phyloP scores from a whole-genome alignment of 23 tunicate genomes.

The Phallusia fumigata region DNA sequence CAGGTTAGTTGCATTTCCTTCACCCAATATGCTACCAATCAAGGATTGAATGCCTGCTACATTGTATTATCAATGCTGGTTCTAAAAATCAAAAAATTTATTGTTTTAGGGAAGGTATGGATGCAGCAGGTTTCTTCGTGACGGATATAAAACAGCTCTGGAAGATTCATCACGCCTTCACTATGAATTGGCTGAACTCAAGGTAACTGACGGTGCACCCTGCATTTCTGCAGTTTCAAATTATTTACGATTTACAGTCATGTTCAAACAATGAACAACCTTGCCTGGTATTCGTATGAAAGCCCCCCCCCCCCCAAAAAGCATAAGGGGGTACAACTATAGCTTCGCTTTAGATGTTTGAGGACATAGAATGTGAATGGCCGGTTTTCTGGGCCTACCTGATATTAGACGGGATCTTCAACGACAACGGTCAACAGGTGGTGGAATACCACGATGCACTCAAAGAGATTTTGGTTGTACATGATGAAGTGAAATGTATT shows the following conservation, averaged over 20 bases:
- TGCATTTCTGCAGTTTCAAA: too few species aligned
- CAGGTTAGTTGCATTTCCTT: conserved; percentile 54
- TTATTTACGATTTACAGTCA: too few species aligned
- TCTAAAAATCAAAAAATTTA: background rate
- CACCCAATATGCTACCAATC: background rate
- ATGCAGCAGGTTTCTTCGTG: conserved; percentile 79
- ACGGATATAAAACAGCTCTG: conserved; percentile 91
- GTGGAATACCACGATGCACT: conserved; percentile 75
- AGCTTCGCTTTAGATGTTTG: conserved; percentile 65
- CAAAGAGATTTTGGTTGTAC: conserved; percentile 59
- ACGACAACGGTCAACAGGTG: conserved; percentile 70
- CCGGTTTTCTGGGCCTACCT: conserved; percentile 94
- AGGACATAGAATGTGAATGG: conserved; percentile 98
- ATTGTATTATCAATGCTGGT: too few species aligned
- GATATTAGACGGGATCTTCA: conserved; percentile 76
- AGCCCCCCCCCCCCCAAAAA: too few species aligned
- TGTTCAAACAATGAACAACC: too few species aligned
- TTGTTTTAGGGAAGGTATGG: conserved; percentile 81
- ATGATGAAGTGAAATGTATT: conserved; percentile 63
- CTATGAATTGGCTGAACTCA: conserved; percentile 90
- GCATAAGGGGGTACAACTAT: too few species aligned
- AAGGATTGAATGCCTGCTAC: too few species aligned
- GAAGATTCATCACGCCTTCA: conserved; percentile 95
- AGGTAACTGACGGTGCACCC: conserved; percentile 23
- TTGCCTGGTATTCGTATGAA: too few species aligned